Evolutionary conservation across 92 coral and sea anemone species (phyloP).

Genomic region (Phenganax stokvisi): DNA sequence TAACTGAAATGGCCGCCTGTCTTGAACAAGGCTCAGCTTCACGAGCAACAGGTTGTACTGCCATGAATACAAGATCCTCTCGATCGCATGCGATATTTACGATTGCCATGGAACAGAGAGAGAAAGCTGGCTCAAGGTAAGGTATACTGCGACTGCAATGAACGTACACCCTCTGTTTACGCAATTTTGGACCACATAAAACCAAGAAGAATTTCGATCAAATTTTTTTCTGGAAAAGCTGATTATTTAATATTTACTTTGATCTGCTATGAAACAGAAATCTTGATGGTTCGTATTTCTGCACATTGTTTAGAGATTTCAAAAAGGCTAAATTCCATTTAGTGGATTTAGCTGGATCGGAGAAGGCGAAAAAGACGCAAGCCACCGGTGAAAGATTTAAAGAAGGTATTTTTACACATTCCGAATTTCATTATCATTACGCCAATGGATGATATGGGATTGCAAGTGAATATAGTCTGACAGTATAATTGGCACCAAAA

Average conservation of each 20-base stretch:
- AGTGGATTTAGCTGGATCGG: conserved; percentile 95
- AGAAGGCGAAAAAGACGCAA: conserved; percentile 78
- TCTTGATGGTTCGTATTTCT: background rate
- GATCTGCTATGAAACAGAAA: no score
- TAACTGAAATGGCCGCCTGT: conserved; percentile 62
- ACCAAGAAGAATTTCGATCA: background rate
- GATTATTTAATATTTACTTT: no score
- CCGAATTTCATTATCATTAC: no score
- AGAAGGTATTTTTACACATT: conserved; percentile 54
- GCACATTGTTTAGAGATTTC: conserved; percentile 52
- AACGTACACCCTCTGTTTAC: background rate
- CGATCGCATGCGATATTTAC: conserved; percentile 91
- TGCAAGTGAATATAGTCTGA: no score
- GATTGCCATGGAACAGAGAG: conserved; percentile 65
- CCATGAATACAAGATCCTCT: conserved; percentile 84
- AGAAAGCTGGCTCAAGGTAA: conserved; percentile 49
- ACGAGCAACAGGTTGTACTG: conserved; percentile 83
- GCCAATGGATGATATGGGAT: no score
- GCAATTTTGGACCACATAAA: background rate
- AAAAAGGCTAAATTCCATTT: conserved; percentile 82
- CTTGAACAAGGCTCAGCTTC: conserved; percentile 81
- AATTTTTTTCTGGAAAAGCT: no score
- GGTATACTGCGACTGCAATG: background rate
- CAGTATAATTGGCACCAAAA: no score
- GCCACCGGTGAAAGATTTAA: conserved; percentile 91